phyloP scores from a whole-genome alignment of 2,888 invertebrate species.

The Diarsia mendica region DNA sequence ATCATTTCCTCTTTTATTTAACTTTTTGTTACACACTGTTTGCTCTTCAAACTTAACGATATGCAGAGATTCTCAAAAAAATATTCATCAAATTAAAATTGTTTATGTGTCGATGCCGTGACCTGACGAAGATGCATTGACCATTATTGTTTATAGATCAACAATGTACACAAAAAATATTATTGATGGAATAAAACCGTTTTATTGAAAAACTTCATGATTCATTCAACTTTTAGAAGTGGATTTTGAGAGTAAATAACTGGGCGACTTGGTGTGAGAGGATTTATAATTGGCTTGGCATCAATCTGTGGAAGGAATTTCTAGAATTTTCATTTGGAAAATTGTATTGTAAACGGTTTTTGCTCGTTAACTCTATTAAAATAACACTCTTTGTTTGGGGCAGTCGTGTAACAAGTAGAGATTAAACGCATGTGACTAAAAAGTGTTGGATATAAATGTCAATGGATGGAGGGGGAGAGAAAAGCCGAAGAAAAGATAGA shows the following conservation, averaged over 20 bases:
- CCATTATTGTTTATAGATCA: slow-evolving; percentile 34
- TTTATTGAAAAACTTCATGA: slow-evolving; percentile 32
- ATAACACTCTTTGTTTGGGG: too few relatives aligned
- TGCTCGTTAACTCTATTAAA: not conserved
- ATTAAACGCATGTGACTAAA: too few relatives aligned
- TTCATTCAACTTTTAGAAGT: slow-evolving; percentile 50
- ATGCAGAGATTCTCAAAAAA: slow-evolving; percentile 22
- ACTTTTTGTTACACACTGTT: slow-evolving; percentile 14
- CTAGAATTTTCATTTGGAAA: slow-evolving; percentile 8
- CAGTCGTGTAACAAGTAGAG: too few relatives aligned
- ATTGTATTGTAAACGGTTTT: not conserved
- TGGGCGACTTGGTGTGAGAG: slow-evolving; percentile 9
- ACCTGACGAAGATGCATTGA: slow-evolving; percentile 33
- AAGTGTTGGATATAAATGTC: too few relatives aligned
- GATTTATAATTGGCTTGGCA: slow-evolving; percentile 48
- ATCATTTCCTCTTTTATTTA: slow-evolving; percentile 8
- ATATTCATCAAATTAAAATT: slow-evolving; percentile 25
- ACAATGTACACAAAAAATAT: slow-evolving; percentile 41
- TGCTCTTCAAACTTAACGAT: slow-evolving; percentile 2
- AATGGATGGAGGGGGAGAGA: too few relatives aligned
- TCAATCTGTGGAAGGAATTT: slow-evolving; percentile 22
- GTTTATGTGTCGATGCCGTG: slow-evolving; percentile 9
- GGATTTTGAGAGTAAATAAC: slow-evolving; percentile 50
- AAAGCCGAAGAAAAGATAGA: too few relatives aligned
- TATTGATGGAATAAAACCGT: slow-evolving; percentile 29